Percentiles rank a stretch among this genome's conserved stretches.
Evolutionary conservation across 2,888 invertebrate genomes (phyloP).

Genomic region (Lithophane leautieri): DNA sequence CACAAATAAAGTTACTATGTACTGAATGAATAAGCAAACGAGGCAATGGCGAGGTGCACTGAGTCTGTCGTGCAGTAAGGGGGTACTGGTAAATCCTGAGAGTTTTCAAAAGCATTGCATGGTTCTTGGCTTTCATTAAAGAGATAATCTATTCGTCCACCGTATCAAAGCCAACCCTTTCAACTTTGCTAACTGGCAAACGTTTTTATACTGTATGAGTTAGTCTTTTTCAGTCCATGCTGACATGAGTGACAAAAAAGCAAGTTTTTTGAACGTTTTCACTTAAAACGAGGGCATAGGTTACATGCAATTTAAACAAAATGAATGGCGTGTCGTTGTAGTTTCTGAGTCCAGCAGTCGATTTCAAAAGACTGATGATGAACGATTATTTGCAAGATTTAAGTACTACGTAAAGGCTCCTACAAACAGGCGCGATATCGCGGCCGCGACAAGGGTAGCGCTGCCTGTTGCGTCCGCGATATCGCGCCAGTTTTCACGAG

Average conservation of each 20-base stretch:
- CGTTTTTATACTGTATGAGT: background rate
- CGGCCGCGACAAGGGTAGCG: too few species aligned
- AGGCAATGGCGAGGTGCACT: conserved; percentile 20
- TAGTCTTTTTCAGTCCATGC: background rate
- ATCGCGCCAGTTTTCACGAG: too few species aligned
- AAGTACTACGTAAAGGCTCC: background rate
- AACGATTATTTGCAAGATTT: background rate
- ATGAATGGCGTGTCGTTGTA: background rate
- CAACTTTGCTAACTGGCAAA: background rate
- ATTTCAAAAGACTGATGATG: background rate
- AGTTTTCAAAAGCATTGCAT: background rate
- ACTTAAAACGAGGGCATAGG: too few species aligned
- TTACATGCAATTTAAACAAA: background rate
- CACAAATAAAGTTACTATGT: conserved; percentile 47
- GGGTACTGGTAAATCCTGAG: background rate
- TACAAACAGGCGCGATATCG: too few species aligned
- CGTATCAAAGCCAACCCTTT: background rate
- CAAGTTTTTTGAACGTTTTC: too few species aligned
- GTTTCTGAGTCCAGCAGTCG: background rate
- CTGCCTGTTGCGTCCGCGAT: too few species aligned
- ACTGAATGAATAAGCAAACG: conserved; percentile 50
- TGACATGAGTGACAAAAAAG: background rate
- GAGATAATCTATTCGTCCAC: background rate
- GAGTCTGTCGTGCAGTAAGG: background rate
- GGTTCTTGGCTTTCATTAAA: conserved; percentile 5